Percentiles rank a stretch among this genome's conserved stretches.
Evolutionary conservation across 1,140 invertebrate genomes (phyloP).

Genomic region (Zaprionus inermis): DNA sequence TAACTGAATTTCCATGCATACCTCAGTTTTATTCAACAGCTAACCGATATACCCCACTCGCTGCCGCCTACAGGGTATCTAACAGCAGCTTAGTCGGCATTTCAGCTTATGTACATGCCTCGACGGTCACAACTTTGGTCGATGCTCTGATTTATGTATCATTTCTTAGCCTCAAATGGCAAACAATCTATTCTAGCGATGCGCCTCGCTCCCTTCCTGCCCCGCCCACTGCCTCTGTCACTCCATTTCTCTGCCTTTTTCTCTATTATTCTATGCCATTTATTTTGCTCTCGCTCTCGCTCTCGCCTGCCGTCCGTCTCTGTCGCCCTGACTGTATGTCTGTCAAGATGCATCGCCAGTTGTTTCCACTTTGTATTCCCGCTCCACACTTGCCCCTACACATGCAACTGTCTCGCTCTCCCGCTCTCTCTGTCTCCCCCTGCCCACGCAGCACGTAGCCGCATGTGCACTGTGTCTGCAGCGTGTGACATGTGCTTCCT

Average conservation of each 20-base stretch:
- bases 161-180: slow-evolving; percentile 17
- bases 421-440: background rate
- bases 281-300: slow-evolving; percentile 21
- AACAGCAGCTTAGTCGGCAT: slow-evolving; percentile 19
- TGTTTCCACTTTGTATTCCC: slow-evolving; percentile 50
- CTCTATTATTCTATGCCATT: slow-evolving; percentile 37
- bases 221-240: background rate
- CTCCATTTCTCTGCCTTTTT: slow-evolving; percentile 24
- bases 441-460: slow-evolving; percentile 54
- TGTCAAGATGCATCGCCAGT: slow-evolving; percentile 65
- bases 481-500: slow-evolving; percentile 76
- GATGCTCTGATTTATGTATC: slow-evolving; percentile 37
- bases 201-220: background rate
- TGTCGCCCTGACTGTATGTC: slow-evolving; percentile 44
- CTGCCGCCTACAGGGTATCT: background rate
- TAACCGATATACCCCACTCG: background rate
- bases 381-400: background rate
- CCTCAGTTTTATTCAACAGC: background rate
- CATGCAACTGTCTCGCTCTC: slow-evolving; percentile 4
- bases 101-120: slow-evolving; percentile 12
- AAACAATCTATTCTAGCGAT: slow-evolving; percentile 22
- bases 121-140: slow-evolving; percentile 12
- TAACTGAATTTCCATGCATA: background rate
- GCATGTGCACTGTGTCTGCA: background rate
- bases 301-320: slow-evolving; percentile 21